Base-by-base conservation (phyloP, 92 coral and sea anemone genomes). In the Diadumene lineata region DNA sequence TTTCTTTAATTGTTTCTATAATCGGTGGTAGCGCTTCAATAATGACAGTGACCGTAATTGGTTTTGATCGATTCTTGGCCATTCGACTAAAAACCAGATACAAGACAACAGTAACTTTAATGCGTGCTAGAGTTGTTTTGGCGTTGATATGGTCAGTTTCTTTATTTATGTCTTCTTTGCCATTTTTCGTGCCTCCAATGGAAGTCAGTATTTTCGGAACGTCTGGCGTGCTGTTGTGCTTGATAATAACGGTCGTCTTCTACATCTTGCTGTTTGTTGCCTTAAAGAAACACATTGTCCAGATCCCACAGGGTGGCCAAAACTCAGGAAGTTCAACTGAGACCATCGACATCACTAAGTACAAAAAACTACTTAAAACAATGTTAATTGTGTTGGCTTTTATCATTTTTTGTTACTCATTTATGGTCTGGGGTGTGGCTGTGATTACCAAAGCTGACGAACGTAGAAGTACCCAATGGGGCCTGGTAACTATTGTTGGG, bases 31-130 rank as follows among this genome's bases (percentile, higher is more conserved):
- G 31, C 25, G 68, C 34, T 31, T 31, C 68, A 0, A 1, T 58
- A 10, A 26, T 60, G 22, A 73, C 68, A 0, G 22, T 73, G 15
- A 33, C 78, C 11, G 78, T 56, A 18, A 73, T 73, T 24, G 60
- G 48, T 56, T 51, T 56, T 18, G 78, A 73, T 61, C 56, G 78
- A 31, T 73, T 32, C 68, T 28, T 73, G 66, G 78, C 78, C 7
- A 73, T 73, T 32, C 78, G 68, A 57, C 56, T 73, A 34, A 73
- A 73, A 34, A 73, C 58, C 48, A 27, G 32, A 15, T 73, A 73
- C 68, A 34, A 66, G 50, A 24, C 78, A 51, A 33, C 43, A 17
- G 56, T 73, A 25, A 73, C 78, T 22, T 11, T 57, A 58, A 17
- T 21, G 24, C 33, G 68, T 32, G 68, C 58, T 1, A 57, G 38